These are phyloP conservation scores for Dendrocopos noguchii DNA, from an alignment of 2,113 vertebrate genomes.

Conservation along the genomic window DNA sequence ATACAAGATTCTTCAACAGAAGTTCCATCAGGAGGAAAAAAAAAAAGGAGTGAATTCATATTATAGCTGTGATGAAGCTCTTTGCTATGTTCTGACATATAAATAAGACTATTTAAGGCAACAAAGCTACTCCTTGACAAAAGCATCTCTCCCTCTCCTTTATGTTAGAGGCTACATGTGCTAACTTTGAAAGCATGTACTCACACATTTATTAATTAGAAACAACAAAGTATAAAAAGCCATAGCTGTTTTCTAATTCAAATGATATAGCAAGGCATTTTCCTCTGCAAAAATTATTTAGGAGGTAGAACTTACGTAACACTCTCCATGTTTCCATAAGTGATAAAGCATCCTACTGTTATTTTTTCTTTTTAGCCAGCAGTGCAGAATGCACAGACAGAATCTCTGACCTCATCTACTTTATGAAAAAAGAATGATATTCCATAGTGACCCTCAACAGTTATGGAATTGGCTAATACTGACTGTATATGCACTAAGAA, in stretches of 20 bases:
- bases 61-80: neutral
- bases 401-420: neutral
- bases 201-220: neutral
- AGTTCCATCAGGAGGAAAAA: neutral
- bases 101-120: neutral
- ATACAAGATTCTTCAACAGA: neutral
- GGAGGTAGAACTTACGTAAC: fast-evolving
- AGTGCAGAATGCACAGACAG: neutral
- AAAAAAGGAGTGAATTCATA: neutral
- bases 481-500: neutral
- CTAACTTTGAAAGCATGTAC: neutral
- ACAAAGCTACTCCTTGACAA: neutral
- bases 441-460: neutral
- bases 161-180: neutral
- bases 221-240: neutral
- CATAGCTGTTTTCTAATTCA: neutral
- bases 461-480: neutral
- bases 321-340: neutral
- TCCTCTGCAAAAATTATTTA: neutral
- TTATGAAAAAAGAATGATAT: neutral
- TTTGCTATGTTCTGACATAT: neutral
- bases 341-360: neutral
- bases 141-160: neutral
- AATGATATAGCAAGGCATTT: neutral
- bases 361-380: neutral